Percentiles rank a stretch among this genome's conserved stretches.
phyloP scores from a whole-genome alignment of 2,113 vertebrate genomes.

The Onychostruthus taczanowskii region DNA sequence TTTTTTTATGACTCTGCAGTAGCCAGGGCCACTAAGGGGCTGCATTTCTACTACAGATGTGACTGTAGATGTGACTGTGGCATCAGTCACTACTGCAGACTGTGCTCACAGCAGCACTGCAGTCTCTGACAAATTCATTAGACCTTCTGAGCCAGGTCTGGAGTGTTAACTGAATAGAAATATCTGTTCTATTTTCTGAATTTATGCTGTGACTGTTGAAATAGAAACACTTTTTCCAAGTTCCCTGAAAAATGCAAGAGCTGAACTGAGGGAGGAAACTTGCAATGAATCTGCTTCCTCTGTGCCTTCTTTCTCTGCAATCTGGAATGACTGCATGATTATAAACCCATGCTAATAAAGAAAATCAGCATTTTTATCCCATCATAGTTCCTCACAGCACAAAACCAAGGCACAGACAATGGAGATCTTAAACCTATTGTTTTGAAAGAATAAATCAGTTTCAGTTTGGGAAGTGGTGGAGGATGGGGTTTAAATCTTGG shows the following conservation, averaged over 20 bases:
- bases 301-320: background rate
- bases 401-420: background rate
- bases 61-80: background rate
- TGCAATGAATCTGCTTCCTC: background rate
- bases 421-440: background rate
- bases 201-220: background rate
- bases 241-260: background rate
- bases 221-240: background rate
- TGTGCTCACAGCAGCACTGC: background rate
- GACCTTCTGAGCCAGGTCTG: background rate
- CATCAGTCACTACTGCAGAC: background rate
- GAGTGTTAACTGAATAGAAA: background rate
- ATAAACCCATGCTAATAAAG: slow-evolving; percentile 10
- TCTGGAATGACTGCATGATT: background rate
- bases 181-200: background rate
- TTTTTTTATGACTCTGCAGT: background rate
- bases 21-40: background rate
- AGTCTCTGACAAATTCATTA: background rate
- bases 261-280: background rate
- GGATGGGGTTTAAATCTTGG: background rate
- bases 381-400: background rate
- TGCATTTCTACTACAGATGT: background rate
- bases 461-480: background rate
- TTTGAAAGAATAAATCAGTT: slow-evolving; percentile 24
- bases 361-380: slow-evolving; percentile 5